Percentiles rank a stretch among this genome's conserved stretches.
Evolutionary conservation across 2,888 invertebrate species (phyloP).

Genomic region (Eremobia ochroleuca): DNA sequence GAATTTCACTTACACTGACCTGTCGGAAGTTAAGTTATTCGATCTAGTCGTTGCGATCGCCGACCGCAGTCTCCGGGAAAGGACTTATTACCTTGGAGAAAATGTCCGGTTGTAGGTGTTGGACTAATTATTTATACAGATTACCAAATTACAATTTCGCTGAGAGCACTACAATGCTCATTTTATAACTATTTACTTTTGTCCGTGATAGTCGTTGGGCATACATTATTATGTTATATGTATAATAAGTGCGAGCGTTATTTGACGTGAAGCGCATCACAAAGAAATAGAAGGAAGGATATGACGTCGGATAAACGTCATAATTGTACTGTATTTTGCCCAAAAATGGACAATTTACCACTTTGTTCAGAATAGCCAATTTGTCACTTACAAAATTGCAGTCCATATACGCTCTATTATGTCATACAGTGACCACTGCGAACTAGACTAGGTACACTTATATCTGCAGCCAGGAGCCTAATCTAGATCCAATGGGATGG

Average conservation of each 20-base stretch:
- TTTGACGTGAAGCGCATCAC: neutral
- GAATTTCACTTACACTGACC: constrained; percentile 68
- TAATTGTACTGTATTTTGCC: constrained; percentile 21
- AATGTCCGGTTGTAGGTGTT: constrained; percentile 71
- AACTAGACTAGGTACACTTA: neutral
- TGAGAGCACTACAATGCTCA: constrained; percentile 1
- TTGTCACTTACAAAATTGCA: constrained; percentile 39
- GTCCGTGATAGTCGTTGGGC: constrained; percentile 5
- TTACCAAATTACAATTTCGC: constrained; percentile 54
- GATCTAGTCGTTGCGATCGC: constrained; percentile 70
- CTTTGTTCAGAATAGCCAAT: constrained; percentile 35
- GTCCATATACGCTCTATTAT: constrained; percentile 23
- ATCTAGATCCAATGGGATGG: neutral
- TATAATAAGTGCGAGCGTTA: neutral
- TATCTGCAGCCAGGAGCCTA: neutral
- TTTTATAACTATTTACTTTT: constrained; percentile 13
- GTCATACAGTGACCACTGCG: constrained; percentile 1
- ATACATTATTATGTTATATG: no score
- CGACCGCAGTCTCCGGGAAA: constrained; percentile 78
- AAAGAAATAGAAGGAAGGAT: constrained; percentile 11
- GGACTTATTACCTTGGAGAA: constrained; percentile 75
- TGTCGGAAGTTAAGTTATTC: constrained; percentile 72
- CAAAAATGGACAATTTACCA: constrained; percentile 40
- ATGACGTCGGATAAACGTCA: neutral
- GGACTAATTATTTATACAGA: constrained; percentile 39